These are phyloP conservation scores for Megalopta genalis DNA, from an alignment of 1,140 invertebrate species.

Conservation along the genomic window DNA sequence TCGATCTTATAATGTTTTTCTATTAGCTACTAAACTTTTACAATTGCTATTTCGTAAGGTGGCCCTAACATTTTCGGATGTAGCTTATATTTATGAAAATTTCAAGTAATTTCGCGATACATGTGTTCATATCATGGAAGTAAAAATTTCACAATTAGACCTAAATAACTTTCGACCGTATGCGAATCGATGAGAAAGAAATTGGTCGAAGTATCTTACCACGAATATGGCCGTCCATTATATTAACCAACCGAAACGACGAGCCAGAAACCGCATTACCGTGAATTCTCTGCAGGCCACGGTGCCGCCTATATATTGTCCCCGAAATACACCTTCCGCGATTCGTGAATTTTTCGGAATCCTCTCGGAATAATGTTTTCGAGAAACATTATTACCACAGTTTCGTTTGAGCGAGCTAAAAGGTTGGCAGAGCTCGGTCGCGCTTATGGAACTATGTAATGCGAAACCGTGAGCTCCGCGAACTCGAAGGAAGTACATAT, in stretches of 20 bases:
- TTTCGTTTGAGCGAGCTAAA: background rate
- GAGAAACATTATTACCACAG: background rate
- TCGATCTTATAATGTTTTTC: too few relatives aligned
- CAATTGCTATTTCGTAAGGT: too few relatives aligned
- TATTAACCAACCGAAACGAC: slow-evolving; percentile 11
- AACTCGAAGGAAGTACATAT: too few relatives aligned
- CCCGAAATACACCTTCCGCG: slow-evolving; percentile 9
- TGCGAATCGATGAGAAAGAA: background rate
- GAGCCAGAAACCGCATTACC: slow-evolving; percentile 7
- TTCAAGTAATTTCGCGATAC: too few relatives aligned
- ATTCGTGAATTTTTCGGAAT: slow-evolving; percentile 47
- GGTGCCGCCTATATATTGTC: slow-evolving; percentile 36
- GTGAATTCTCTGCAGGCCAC: slow-evolving; percentile 7
- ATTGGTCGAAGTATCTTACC: background rate
- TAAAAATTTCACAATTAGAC: too few relatives aligned
- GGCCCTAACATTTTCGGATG: too few relatives aligned
- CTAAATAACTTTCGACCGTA: too few relatives aligned
- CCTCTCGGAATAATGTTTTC: slow-evolving; percentile 37
- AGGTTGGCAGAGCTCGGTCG: background rate
- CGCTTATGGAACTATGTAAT: slow-evolving; percentile 3
- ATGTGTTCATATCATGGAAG: too few relatives aligned
- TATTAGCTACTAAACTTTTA: too few relatives aligned
- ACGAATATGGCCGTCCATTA: background rate
- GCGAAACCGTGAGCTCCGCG: background rate
- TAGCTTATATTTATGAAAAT: too few relatives aligned